Evolutionary conservation across 2,888 invertebrate genomes (phyloP), one percentile per base, ranked within the genome.

Genomic region (Tetramorium bicarinatum): DNA sequence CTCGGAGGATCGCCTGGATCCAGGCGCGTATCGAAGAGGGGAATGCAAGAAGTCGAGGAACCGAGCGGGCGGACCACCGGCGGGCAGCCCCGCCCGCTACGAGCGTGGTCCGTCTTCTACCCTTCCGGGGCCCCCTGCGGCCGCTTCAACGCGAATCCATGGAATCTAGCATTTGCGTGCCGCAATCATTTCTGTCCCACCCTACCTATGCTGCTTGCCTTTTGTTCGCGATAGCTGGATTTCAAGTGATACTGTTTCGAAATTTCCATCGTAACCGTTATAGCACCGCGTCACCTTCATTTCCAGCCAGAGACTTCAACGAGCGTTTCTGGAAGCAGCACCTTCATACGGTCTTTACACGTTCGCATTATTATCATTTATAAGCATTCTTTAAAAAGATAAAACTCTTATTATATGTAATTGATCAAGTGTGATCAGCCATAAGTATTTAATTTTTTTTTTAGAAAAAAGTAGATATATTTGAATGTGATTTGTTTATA

Each of bases 1-100:
- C 44, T 77, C 47, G 18, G 88, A 85, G 83, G 71, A 83, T 81
- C 82, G 81, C 64, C 52, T n/a, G 75, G 84, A 77, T 84, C 61
- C 85, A 66, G 74, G 75, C 76, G 74, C 59, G 81, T 84, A 77
- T 67, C 87, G 76, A 84, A 87, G 82, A 85, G 87, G 89, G 84
- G 84, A 86, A 86, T 82, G 87, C 86, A 52, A 85, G 83, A 85
- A 88, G 49, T 81, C 84, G 79, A 84, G 80, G 56, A 85, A 82
- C 67, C 90, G 80, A 74, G 82, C 86, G 93, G 93, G 92, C 93
- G 92, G 93, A 93, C 93, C 93, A 93, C 92, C 93, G 88, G 89
- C 89, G 88, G 87, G 82, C 91, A 90, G 92, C 93, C 91, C 94
- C 94, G 93, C 94, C 94, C 92, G 94, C 88, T 93, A 87, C 87